Evolutionary conservation across 2,888 invertebrate genomes (phyloP).

Genomic region (Lithosia quadra): DNA sequence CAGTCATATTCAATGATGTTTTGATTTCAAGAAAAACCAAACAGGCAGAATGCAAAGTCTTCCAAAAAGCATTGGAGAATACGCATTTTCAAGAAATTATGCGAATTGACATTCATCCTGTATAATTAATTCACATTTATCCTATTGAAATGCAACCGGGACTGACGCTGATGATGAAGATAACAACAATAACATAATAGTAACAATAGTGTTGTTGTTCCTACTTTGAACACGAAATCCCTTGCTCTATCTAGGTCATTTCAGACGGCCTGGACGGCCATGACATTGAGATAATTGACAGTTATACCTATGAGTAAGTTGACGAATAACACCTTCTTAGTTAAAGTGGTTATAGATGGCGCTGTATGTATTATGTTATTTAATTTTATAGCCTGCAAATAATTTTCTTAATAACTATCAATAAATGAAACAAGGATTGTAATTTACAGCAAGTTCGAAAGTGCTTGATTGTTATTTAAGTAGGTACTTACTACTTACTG

Average conservation of each 20-base stretch:
- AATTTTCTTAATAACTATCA: neutral
- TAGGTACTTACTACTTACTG: neutral
- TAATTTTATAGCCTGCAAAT: neutral
- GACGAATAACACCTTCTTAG: neutral
- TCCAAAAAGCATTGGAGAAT: too few species aligned
- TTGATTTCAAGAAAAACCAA: too few species aligned
- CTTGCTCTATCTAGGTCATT: neutral
- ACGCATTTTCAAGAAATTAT: too few species aligned
- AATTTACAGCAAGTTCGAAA: neutral
- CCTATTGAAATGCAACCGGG: neutral
- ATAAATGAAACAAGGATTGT: slow-evolving; percentile 9
- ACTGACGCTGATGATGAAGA: neutral
- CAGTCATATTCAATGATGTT: too few species aligned
- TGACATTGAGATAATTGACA: too few species aligned
- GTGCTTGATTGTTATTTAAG: neutral
- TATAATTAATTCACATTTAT: neutral
- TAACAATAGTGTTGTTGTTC: too few species aligned
- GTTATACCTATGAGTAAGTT: too few species aligned
- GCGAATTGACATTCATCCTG: neutral
- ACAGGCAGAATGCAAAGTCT: too few species aligned
- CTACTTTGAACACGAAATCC: too few species aligned
- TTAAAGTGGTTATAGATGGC: neutral
- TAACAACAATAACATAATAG: too few species aligned
- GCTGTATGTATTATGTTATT: too few species aligned
- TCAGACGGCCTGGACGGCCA: too few species aligned